These are phyloP conservation scores for Spinibarbus caldwelli DNA, from an alignment of 2,797 vertebrate genomes.

Conservation along the genomic window DNA sequence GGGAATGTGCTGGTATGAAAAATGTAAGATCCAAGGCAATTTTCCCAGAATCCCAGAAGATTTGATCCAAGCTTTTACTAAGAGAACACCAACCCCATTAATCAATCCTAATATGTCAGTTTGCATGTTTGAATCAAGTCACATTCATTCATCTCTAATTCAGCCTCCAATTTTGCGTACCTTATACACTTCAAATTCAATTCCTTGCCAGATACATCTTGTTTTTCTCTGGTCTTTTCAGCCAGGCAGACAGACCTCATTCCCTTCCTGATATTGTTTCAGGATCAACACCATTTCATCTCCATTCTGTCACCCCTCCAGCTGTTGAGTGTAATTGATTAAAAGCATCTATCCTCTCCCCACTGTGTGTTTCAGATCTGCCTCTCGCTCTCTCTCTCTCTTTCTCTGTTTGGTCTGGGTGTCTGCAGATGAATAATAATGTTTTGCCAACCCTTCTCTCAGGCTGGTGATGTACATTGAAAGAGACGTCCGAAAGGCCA, in stretches of 20 bases:
- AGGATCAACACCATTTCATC: slow-evolving; percentile 53
- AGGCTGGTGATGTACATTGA: slow-evolving; percentile 96
- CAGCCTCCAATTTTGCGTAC: slow-evolving; percentile 21
- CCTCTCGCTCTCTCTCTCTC: slow-evolving; percentile 13
- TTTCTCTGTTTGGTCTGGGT: slow-evolving; percentile 44
- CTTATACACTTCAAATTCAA: slow-evolving; percentile 42
- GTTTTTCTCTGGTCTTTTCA: slow-evolving; percentile 29
- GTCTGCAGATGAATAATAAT: slow-evolving; percentile 60
- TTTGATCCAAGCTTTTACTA: background rate
- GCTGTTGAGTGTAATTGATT: slow-evolving; percentile 56
- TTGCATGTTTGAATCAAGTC: slow-evolving; percentile 29
- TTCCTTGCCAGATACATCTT: slow-evolving; percentile 39
- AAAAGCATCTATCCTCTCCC: slow-evolving; percentile 49
- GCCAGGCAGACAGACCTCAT: slow-evolving; percentile 37
- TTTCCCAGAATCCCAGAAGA: slow-evolving; percentile 6
- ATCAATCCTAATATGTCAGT: slow-evolving; percentile 17
- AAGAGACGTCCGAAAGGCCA: slow-evolving; percentile 90
- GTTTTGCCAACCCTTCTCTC: slow-evolving; percentile 58
- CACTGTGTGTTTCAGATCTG: slow-evolving; percentile 11
- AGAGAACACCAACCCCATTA: background rate
- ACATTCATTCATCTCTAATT: slow-evolving; percentile 34
- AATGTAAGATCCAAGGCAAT: slow-evolving; percentile 14
- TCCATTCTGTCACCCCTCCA: slow-evolving; percentile 44
- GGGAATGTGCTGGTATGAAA: background rate
- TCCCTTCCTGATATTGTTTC: slow-evolving; percentile 40